Evolutionary conservation across 2,797 vertebrate genomes (phyloP).

Genomic region (Enteromius thamalakanensis): DNA sequence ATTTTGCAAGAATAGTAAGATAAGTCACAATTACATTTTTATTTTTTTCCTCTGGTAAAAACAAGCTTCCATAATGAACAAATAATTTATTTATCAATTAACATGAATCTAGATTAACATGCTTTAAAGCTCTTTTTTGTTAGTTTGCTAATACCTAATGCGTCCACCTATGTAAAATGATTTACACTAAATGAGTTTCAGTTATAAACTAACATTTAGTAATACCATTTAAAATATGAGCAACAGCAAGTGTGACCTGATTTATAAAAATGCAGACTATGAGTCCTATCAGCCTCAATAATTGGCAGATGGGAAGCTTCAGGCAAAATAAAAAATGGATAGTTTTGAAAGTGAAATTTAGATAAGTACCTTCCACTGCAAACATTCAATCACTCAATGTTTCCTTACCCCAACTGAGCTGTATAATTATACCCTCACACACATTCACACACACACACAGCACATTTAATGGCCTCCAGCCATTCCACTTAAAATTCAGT

Average conservation of each 20-base stretch:
- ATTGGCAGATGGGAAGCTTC: constrained; percentile 46
- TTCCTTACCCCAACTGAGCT: constrained; percentile 35
- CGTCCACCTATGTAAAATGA: not conserved
- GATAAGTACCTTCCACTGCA: constrained; percentile 40
- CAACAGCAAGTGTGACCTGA: constrained; percentile 10
- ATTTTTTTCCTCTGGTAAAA: not conserved
- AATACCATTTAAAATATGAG: constrained; percentile 16
- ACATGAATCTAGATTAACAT: not conserved
- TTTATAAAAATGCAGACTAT: constrained; percentile 42
- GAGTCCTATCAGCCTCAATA: constrained; percentile 50
- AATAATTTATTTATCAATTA: not conserved
- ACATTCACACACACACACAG: constrained; percentile 7
- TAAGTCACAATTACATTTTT: not conserved
- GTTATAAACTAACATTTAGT: not conserved
- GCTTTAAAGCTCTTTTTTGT: not conserved
- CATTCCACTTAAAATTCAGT: constrained; percentile 56
- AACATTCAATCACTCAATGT: constrained; percentile 45
- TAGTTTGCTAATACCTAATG: not conserved
- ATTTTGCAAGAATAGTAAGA: not conserved
- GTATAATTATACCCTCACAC: constrained; percentile 45
- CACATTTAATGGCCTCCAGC: constrained; percentile 45
- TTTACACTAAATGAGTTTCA: not conserved
- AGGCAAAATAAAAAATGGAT: constrained; percentile 33
- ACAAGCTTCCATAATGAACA: not conserved
- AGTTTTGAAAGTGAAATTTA: constrained; percentile 41